Evolutionary conservation across 1,140 invertebrate species (phyloP).

Genomic region (Lepidotrigona ventralis): DNA sequence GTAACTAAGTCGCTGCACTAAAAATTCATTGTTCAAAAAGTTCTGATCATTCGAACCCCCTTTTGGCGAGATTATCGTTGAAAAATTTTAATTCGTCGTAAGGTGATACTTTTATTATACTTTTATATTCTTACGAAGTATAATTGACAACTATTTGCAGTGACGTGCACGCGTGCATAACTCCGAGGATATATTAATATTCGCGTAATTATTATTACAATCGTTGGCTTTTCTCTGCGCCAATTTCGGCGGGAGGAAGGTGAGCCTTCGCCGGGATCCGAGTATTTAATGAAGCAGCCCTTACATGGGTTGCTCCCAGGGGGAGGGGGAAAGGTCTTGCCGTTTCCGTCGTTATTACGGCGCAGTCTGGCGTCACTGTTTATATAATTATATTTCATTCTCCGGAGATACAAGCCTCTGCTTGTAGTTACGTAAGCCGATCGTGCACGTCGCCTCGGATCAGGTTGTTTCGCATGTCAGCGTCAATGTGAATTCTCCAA

Average conservation of each 20-base stretch:
- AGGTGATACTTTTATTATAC: too few species aligned
- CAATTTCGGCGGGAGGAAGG: constrained; percentile 33
- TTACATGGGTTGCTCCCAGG: constrained; percentile 57
- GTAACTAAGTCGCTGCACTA: too few species aligned
- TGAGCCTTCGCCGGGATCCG: constrained; percentile 39
- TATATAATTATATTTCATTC: constrained; percentile 62
- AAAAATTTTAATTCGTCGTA: constrained; percentile 4
- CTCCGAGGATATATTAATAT: constrained; percentile 60
- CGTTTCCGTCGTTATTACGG: constrained; percentile 59
- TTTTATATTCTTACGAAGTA: background rate
- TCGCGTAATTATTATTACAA: constrained; percentile 62
- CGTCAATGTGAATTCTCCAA: background rate
- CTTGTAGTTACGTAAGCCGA: constrained; percentile 35
- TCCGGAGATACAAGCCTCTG: constrained; percentile 33
- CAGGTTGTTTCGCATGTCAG: background rate
- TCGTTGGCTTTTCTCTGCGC: constrained; percentile 56
- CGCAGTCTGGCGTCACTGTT: constrained; percentile 60
- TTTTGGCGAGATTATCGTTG: too few species aligned
- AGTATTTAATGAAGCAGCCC: constrained; percentile 67
- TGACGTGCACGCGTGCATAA: constrained; percentile 31
- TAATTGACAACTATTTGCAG: constrained; percentile 26
- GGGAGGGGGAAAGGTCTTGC: constrained; percentile 31
- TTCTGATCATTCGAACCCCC: too few species aligned
- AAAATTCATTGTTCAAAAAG: too few species aligned
- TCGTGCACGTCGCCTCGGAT: background rate